These are phyloP conservation scores for Scaptodrosophila lebanonensis DNA, from an alignment of 1,140 invertebrate species.

Conservation along the genomic window DNA sequence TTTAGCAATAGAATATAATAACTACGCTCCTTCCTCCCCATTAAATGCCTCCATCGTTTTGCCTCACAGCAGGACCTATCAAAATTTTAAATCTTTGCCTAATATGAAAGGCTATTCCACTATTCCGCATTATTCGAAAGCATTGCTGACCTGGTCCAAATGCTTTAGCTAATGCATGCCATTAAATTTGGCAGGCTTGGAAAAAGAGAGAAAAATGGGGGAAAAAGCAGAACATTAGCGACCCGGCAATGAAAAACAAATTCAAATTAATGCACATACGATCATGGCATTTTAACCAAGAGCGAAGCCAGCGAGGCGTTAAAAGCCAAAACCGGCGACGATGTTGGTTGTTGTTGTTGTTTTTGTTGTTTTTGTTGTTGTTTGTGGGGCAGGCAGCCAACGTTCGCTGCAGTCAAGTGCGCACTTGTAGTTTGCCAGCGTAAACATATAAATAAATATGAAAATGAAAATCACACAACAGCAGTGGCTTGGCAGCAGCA, in stretches of 20 bases:
- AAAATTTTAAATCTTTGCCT: too few relatives aligned
- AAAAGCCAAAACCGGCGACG: conserved; percentile 37
- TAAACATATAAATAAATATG: conserved; percentile 50
- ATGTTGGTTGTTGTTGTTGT: conserved; percentile 2
- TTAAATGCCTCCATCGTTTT: too few relatives aligned
- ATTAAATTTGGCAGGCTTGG: conserved; percentile 60
- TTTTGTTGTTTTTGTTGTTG: conserved; percentile 1
- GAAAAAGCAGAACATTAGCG: conserved; percentile 9
- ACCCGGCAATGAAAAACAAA: conserved; percentile 32
- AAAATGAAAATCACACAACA: conserved; percentile 26
- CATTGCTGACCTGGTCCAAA: too few relatives aligned
- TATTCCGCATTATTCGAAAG: too few relatives aligned
- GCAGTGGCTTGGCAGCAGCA: conserved; percentile 28
- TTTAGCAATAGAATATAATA: too few relatives aligned
- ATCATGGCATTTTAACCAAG: too few relatives aligned
- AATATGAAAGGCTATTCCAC: too few relatives aligned
- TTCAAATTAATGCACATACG: conserved; percentile 62
- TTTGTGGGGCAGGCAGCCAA: not conserved
- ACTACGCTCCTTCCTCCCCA: too few relatives aligned
- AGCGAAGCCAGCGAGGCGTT: conserved; percentile 45
- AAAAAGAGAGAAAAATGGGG: not conserved
- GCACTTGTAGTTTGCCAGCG: conserved; percentile 63
- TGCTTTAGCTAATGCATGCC: conserved; percentile 52
- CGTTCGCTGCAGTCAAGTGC: conserved; percentile 53
- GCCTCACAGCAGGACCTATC: too few relatives aligned